These are phyloP conservation scores for Epicauta chinensis DNA, from an alignment of 1,140 invertebrate species.

Conservation along the genomic window DNA sequence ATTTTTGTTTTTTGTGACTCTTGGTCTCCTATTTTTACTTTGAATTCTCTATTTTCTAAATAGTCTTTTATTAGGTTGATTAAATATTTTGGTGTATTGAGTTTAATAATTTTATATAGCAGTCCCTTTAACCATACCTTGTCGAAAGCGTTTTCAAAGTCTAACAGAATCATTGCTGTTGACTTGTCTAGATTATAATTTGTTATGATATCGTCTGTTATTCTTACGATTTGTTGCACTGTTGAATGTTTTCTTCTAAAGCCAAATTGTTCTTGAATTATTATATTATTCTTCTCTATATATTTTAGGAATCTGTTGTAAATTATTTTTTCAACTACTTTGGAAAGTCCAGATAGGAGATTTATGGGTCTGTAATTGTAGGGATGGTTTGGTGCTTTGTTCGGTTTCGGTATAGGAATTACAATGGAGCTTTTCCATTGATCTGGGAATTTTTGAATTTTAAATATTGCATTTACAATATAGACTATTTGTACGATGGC, in stretches of 20 bases:
- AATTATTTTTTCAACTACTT: slow-evolving; percentile 32
- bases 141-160: slow-evolving; percentile 39
- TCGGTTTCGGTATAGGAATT: no score
- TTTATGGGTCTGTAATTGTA: slow-evolving; percentile 37
- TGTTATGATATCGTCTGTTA: slow-evolving; percentile 34
- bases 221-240: slow-evolving; percentile 35
- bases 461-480: no score
- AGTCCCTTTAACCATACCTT: slow-evolving; percentile 35
- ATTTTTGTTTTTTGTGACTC: neutral
- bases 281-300: neutral
- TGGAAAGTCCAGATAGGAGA: slow-evolving; percentile 30
- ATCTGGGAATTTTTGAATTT: no score
- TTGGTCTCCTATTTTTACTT: slow-evolving; percentile 21
- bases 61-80: slow-evolving; percentile 23
- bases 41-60: slow-evolving; percentile 26
- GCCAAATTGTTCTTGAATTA: slow-evolving; percentile 20
- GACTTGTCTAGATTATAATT: slow-evolving; percentile 29
- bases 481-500: no score
- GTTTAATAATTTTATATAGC: slow-evolving; percentile 28
- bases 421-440: no score
- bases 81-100: slow-evolving; percentile 13
- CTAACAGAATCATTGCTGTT: slow-evolving; percentile 28
- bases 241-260: slow-evolving; percentile 28
- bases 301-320: neutral
- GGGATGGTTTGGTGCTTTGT: neutral